Evolutionary conservation across 2,888 invertebrate genomes (phyloP).

Genomic region (Hetaerina titia): DNA sequence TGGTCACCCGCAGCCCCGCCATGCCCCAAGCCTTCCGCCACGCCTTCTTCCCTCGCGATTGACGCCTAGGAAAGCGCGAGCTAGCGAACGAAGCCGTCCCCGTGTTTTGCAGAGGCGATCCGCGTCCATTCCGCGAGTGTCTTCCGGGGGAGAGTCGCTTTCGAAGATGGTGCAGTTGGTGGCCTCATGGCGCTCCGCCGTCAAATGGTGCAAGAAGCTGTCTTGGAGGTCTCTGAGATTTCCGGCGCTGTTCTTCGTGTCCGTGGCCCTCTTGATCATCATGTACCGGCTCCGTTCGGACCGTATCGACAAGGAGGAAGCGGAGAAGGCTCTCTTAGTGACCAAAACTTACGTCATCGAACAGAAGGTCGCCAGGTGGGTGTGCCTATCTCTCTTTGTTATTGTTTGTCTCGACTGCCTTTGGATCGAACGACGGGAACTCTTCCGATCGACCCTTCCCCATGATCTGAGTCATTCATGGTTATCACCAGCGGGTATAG

Average conservation of each 20-base stretch:
- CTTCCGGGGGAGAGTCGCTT: neutral
- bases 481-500: neutral
- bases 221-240: conserved; percentile 50
- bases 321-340: conserved; percentile 39
- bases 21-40: neutral
- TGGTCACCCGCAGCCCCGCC: neutral
- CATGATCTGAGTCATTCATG: neutral
- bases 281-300: conserved; percentile 50
- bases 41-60: neutral
- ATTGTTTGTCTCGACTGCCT: neutral
- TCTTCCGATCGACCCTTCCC: neutral
- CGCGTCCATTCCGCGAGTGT: neutral
- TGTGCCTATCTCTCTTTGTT: neutral
- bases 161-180: conserved; percentile 41
- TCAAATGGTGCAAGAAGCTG: conserved; percentile 44
- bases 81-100: neutral
- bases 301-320: conserved; percentile 52
- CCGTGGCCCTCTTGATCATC: conserved; percentile 42
- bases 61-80: neutral
- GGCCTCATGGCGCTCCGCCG: conserved; percentile 32
- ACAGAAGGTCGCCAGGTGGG: neutral
- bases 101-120: neutral
- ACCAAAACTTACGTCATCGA: conserved; percentile 32
- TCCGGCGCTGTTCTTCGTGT: conserved; percentile 37
- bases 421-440: neutral